These are phyloP conservation scores for Plagodis dolabraria DNA, from an alignment of 2,888 invertebrate genomes.

Conservation along the genomic window DNA sequence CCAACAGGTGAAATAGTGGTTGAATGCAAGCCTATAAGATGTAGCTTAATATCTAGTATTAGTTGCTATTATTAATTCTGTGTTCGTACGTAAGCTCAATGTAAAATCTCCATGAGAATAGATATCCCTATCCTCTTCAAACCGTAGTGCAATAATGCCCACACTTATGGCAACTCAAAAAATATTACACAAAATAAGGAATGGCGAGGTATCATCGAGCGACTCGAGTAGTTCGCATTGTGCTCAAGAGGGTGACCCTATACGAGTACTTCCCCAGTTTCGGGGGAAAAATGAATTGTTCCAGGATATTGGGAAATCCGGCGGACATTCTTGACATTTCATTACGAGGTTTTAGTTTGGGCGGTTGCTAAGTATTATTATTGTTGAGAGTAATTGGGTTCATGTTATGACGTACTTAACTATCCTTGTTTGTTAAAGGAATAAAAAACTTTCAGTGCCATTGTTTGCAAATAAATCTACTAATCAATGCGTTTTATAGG, in stretches of 20 bases:
- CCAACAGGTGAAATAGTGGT: too few species aligned
- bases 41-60: too few species aligned
- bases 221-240: conserved; percentile 58
- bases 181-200: conserved; percentile 32
- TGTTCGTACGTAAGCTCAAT: too few species aligned
- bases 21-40: too few species aligned
- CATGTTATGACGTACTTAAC: conserved; percentile 17
- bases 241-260: conserved; percentile 38
- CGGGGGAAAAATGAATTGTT: conserved; percentile 63
- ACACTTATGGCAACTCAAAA: conserved; percentile 22
- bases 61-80: too few species aligned
- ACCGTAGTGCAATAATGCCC: conserved; percentile 24
- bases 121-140: conserved; percentile 6
- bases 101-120: neutral
- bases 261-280: conserved; percentile 49
- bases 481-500: too few species aligned
- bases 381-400: conserved; percentile 37
- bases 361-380: conserved; percentile 30
- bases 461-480: too few species aligned
- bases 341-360: conserved; percentile 54
- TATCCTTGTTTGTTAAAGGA: conserved; percentile 1
- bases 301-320: conserved; percentile 50
- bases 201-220: conserved; percentile 34
- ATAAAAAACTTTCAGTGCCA: too few species aligned
- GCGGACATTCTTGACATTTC: conserved; percentile 54